Conservation (phyloP, 2,888 invertebrate species). For the Priapulus caudatus region DNA sequence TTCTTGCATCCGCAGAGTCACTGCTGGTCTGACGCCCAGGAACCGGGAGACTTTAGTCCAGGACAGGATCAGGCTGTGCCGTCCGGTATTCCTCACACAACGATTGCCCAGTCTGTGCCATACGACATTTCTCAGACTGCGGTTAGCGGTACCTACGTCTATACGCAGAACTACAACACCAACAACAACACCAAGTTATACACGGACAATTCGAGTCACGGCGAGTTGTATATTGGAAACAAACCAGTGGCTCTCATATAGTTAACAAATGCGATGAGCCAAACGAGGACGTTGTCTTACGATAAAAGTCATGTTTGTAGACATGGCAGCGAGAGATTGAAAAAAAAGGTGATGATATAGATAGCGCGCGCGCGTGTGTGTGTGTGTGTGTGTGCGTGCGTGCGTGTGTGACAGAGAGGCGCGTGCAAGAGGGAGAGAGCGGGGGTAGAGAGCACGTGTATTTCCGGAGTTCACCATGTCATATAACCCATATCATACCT, state of each 20-base stretch:
- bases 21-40: neutral
- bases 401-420: too few species aligned
- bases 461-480: too few species aligned
- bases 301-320: too few species aligned
- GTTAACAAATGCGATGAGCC: too few species aligned
- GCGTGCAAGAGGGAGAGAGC: too few species aligned
- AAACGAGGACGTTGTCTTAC: too few species aligned
- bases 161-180: slow-evolving; percentile 3
- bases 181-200: slow-evolving; percentile 1
- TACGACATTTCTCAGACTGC: neutral
- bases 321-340: too few species aligned
- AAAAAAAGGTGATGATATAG: too few species aligned
- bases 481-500: too few species aligned
- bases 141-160: neutral
- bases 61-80: neutral
- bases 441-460: too few species aligned
- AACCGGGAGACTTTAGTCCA: neutral
- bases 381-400: too few species aligned
- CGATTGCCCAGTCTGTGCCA: neutral
- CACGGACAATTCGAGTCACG: slow-evolving; percentile 1
- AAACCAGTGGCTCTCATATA: neutral
- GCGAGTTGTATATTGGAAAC: neutral
- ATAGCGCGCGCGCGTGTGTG: too few species aligned
- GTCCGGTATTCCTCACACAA: neutral
- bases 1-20: neutral